Percentiles rank a stretch among this genome's conserved stretches.
Conservation (phyloP, 2,888 invertebrate species). For the Tachina grossa region DNA sequence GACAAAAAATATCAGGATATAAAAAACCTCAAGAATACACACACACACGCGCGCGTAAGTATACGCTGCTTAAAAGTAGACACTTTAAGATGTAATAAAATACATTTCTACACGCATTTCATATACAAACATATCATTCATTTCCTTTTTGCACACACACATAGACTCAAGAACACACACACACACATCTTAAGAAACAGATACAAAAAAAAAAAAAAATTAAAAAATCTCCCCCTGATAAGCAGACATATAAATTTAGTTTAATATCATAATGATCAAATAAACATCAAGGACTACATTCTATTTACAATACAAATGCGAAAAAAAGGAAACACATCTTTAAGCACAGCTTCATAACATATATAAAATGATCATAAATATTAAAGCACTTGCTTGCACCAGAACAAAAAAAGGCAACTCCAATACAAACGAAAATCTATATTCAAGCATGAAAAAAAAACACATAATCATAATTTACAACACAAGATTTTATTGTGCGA, state of each 20-base stretch:
- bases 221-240: background rate
- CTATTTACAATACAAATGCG: background rate
- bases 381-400: conserved; percentile 23
- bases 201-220: background rate
- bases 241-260: conserved; percentile 54
- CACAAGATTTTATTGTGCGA: conserved; percentile 13
- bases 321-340: conserved; percentile 14
- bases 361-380: conserved; percentile 67
- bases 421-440: conserved; percentile 39
- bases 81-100: conserved; percentile 59
- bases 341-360: conserved; percentile 59
- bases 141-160: background rate
- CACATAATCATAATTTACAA: conserved; percentile 1
- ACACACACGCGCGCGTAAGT: background rate
- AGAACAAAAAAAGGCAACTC: background rate
- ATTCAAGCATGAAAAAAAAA: conserved; percentile 21
- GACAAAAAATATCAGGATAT: conserved; percentile 21
- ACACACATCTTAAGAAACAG: background rate
- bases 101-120: conserved; percentile 1
- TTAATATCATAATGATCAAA: conserved; percentile 53
- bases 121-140: background rate
- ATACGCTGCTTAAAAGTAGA: conserved; percentile 26
- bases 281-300: conserved; percentile 15
- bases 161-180: background rate
- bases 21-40: conserved; percentile 15